Percentiles rank a stretch among this genome's conserved stretches.
phyloP scores from a whole-genome alignment of 2,797 vertebrate genomes.

The Acipenser oxyrinchus region DNA sequence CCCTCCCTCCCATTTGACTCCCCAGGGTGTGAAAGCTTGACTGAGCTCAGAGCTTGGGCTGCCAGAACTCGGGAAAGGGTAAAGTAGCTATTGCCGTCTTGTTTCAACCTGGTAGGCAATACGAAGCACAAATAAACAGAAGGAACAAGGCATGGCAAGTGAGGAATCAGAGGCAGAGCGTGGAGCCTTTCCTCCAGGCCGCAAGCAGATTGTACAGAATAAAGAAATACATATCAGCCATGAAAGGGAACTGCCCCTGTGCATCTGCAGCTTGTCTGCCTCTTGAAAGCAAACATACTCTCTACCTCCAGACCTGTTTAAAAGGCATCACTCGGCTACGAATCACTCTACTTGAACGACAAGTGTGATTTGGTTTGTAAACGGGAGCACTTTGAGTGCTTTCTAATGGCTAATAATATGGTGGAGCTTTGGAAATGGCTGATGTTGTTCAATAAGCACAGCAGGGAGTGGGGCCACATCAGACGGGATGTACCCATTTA shows the following conservation, averaged over 20 bases:
- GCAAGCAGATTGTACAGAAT: conserved; percentile 8
- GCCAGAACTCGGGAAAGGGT: conserved; percentile 38
- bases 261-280: conserved; percentile 8
- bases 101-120: conserved; percentile 49
- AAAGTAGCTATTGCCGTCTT: conserved; percentile 35
- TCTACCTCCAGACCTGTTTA: neutral
- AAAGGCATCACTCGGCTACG: neutral
- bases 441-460: conserved; percentile 11
- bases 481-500: conserved; percentile 7
- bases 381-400: conserved; percentile 12
- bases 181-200: conserved; percentile 13
- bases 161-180: conserved; percentile 19
- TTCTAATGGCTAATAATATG: conserved; percentile 12
- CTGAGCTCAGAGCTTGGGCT: conserved; percentile 51
- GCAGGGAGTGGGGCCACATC: conserved; percentile 7
- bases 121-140: conserved; percentile 48
- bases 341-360: neutral
- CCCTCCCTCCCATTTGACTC: conserved; percentile 27
- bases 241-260: conserved; percentile 11
- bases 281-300: neutral
- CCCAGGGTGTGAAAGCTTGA: conserved; percentile 50
- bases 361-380: conserved; percentile 11
- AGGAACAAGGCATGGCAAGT: conserved; percentile 24
- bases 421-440: conserved; percentile 6
- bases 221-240: neutral